These are phyloP conservation scores for Macroglossus sobrinus DNA, from an alignment of 2,113 vertebrate species.

Conservation along the genomic window DNA sequence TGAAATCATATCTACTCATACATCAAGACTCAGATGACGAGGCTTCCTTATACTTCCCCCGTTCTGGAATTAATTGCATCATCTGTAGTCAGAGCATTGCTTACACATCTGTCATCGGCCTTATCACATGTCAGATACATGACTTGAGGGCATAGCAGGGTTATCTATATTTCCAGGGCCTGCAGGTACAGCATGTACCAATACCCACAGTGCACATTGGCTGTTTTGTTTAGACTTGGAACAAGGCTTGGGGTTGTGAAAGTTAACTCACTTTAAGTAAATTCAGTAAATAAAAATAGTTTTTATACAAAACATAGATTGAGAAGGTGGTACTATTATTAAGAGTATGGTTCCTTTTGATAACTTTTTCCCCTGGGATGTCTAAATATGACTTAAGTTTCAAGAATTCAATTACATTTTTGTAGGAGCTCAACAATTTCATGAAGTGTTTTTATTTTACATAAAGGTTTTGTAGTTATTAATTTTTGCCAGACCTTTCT, in stretches of 20 bases:
- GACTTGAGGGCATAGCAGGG: not conserved
- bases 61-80: not conserved
- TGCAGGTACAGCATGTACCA: not conserved
- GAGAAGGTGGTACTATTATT: not conserved
- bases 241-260: not conserved
- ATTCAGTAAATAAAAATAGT: not conserved
- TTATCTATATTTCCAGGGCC: not conserved
- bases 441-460: not conserved
- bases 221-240: not conserved
- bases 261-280: conserved; percentile 14
- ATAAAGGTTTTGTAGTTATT: not conserved
- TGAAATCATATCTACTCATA: not conserved
- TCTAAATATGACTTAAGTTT: not conserved
- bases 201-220: not conserved
- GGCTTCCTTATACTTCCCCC: not conserved
- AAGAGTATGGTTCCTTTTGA: not conserved
- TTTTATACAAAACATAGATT: conserved; percentile 25
- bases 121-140: not conserved
- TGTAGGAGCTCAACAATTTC: not conserved
- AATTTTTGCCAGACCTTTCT: not conserved
- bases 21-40: not conserved
- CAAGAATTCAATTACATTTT: not conserved
- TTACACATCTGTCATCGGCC: not conserved
- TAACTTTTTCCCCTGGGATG: not conserved
- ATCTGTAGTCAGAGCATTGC: not conserved